These are phyloP conservation scores for Cerceris ruficornis DNA, from an alignment of 2,888 invertebrate species.

Conservation along the genomic window DNA sequence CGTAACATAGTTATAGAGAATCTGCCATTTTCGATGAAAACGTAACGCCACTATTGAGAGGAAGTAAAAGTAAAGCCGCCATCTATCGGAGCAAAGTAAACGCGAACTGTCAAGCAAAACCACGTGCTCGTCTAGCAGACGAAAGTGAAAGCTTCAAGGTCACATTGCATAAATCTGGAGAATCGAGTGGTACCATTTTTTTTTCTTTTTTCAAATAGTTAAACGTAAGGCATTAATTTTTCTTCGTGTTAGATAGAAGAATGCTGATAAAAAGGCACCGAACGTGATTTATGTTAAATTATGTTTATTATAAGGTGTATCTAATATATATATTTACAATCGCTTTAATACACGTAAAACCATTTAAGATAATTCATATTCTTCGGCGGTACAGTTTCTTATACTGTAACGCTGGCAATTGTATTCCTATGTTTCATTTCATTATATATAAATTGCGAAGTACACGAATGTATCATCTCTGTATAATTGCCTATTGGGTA, in stretches of 20 bases:
- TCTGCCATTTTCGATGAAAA: conserved; percentile 58
- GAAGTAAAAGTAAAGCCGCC: conserved; percentile 31
- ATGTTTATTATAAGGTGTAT: conserved; percentile 77
- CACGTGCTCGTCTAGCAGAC: conserved; percentile 70
- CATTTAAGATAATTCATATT: conserved; percentile 69
- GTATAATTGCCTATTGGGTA: conserved; percentile 57
- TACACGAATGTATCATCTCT: conserved; percentile 48
- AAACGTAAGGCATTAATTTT: conserved; percentile 7
- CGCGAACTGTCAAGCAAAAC: conserved; percentile 67
- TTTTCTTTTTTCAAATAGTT: conserved; percentile 1
- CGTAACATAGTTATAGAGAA: conserved; percentile 40
- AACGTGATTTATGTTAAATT: conserved; percentile 70
- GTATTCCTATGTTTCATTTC: conserved; percentile 58
- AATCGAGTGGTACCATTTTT: neutral
- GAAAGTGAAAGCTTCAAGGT: conserved; percentile 55
- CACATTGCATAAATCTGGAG: neutral
- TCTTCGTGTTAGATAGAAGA: no score
- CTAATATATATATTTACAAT: conserved; percentile 78
- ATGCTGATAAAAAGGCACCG: no score
- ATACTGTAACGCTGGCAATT: conserved; percentile 66
- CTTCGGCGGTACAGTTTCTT: conserved; percentile 61
- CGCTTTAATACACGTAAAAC: conserved; percentile 75
- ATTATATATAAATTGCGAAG: conserved; percentile 45
- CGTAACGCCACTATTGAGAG: conserved; percentile 43
- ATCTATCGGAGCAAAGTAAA: conserved; percentile 27